Conservation (phyloP, 2,113 vertebrate genomes). For the Pogonocichla stellata region DNA sequence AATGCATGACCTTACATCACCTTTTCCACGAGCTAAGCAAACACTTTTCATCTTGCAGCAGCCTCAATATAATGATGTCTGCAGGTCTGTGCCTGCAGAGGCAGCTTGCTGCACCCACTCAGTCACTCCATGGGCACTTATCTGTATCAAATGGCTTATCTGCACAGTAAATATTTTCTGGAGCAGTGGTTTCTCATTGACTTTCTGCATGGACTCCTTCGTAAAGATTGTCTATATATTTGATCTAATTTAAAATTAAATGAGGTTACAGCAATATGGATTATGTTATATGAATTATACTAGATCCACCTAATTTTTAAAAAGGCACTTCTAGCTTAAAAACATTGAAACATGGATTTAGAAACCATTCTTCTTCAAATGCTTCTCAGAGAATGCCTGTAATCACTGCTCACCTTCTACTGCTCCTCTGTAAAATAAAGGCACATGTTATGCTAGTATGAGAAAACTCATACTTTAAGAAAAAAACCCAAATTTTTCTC, state of each 20-base stretch:
- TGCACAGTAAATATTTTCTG: not conserved
- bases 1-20: not conserved
- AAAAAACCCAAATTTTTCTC: not conserved
- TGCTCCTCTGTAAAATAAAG: not conserved
- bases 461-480: not conserved
- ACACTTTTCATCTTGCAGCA: not conserved
- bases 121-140: not conserved
- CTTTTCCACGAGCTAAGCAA: not conserved
- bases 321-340: not conserved
- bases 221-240: not conserved
- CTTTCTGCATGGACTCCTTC: not conserved
- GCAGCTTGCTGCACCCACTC: not conserved
- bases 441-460: accelerated
- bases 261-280: not conserved
- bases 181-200: not conserved
- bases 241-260: not conserved
- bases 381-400: not conserved
- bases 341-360: not conserved
- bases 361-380: not conserved
- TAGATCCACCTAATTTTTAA: not conserved
- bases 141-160: not conserved
- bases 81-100: not conserved
- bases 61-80: not conserved
- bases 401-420: not conserved
- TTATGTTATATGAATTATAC: not conserved